Base-by-base conservation (phyloP, 2,113 vertebrate genomes). In the Microtus oregoni region DNA sequence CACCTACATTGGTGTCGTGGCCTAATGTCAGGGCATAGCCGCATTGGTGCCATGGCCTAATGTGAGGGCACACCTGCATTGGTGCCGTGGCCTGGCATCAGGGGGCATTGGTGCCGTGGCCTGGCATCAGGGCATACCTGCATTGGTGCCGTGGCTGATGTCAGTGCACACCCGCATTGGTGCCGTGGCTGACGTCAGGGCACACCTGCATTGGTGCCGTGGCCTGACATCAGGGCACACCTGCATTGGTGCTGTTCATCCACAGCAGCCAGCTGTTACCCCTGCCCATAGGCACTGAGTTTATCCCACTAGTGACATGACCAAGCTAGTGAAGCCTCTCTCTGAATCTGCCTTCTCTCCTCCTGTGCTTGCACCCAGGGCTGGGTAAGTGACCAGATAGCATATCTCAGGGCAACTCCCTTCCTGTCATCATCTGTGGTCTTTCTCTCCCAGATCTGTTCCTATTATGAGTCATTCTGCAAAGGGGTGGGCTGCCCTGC, bases 111-210 rank as follows among this genome's bases (percentile, higher is more conserved):
- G 6, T 38, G 13, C 41, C 50, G 50, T 50, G 50, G 50, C 50
- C 50, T 50, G 10, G 10, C 10, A 11, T 55, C 15, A 55, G 55
- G 50, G 50, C 47, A 50, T 9, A 50, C 26, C 35, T 0, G 2
- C 1, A 2, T 3, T 50, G 50, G 41, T 41, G 41, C 41, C 41
- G 8, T 38, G 17, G 55, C 52, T 55, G 55, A 0, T 0, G 0
- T 58, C 55, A 58, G 55, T 10, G 26, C 63, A 30, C 10, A 7
- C 26, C 24, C 0, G 3, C 1, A 2, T 3, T n/a, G 5, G 41
- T 41, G 41, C 41, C 41, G 41, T 41, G 41, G 41, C 85, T 20
- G 28, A 67, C 1, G 4, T 28, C 11, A 28, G 28, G 3, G 1
- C 65, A 30, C 15, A 7, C n/a, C 28, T 19, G 47, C 75, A 22